Evolutionary conservation across 2,797 vertebrate genomes (phyloP).

Genomic region (Labeo calbasu): DNA sequence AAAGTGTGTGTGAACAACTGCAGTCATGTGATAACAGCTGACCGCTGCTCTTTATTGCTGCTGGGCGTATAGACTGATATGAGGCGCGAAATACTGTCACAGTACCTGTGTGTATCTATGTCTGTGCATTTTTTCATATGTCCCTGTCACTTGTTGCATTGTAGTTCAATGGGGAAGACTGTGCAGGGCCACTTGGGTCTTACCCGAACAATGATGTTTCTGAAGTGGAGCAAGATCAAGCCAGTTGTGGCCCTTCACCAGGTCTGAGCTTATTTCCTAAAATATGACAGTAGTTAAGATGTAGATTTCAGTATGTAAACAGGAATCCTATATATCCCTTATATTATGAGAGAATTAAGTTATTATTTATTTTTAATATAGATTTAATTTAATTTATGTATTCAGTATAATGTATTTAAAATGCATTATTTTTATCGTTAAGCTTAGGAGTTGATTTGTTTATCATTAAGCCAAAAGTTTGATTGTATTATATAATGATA

Average conservation of each 20-base stretch:
- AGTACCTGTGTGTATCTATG: neutral
- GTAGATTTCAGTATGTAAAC: neutral
- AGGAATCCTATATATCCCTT: neutral
- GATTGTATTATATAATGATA: neutral
- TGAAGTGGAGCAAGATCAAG: slow-evolving; percentile 68
- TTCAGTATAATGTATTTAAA: neutral
- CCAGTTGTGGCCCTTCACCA: slow-evolving; percentile 71
- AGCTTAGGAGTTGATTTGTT: neutral
- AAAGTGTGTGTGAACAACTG: neutral
- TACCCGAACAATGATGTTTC: slow-evolving; percentile 69
- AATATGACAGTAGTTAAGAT: neutral
- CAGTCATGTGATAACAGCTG: slow-evolving; percentile 56
- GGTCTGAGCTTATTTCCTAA: slow-evolving; percentile 68
- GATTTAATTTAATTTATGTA: neutral
- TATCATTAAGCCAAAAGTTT: neutral
- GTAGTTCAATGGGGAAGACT: slow-evolving; percentile 87
- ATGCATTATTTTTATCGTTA: neutral
- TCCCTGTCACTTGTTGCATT: slow-evolving; percentile 8
- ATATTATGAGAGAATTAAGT: neutral
- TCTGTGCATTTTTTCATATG: neutral
- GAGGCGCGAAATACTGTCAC: neutral
- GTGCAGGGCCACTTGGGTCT: slow-evolving; percentile 69
- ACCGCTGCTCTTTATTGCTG: slow-evolving; percentile 3
- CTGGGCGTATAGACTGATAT: neutral
- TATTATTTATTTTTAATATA: neutral